Percentiles rank a stretch among this genome's conserved stretches.
These are phyloP conservation scores for Chiloscyllium plagiosum DNA, from an alignment of 2,113 vertebrate species.

Conservation along the genomic window DNA sequence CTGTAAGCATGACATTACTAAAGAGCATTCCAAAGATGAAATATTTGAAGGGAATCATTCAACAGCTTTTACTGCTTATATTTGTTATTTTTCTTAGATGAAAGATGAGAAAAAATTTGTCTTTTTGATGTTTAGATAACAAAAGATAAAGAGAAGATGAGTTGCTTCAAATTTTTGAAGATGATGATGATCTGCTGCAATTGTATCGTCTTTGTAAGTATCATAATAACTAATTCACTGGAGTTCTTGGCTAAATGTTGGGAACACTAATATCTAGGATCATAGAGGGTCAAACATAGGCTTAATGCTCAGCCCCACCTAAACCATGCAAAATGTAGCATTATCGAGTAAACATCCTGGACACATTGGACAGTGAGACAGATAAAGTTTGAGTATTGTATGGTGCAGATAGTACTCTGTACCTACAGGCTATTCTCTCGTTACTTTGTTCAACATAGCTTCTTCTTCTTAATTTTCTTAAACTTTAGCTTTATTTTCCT, in stretches of 20 bases:
- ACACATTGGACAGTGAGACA: not conserved
- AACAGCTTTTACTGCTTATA: not conserved
- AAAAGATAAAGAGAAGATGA: constrained; percentile 43
- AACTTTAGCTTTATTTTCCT: not conserved
- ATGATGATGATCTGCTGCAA: constrained; percentile 66
- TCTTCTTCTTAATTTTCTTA: not conserved
- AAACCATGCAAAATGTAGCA: not conserved
- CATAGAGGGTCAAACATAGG: not conserved
- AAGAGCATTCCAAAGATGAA: not conserved
- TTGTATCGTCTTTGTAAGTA: constrained; percentile 71
- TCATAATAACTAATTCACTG: not conserved
- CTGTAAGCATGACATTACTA: too few relatives aligned
- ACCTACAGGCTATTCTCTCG: not conserved
- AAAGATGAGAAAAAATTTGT: not conserved
- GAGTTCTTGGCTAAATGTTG: not conserved
- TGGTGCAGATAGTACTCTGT: not conserved
- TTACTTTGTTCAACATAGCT: not conserved
- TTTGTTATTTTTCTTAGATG: not conserved
- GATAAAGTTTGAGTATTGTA: not conserved
- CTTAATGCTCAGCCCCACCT: not conserved
- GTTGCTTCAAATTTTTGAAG: constrained; percentile 65
- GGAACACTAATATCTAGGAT: not conserved
- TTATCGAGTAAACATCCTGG: not conserved
- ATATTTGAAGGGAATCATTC: not conserved
- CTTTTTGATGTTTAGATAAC: not conserved